phyloP scores from a whole-genome alignment of 2,888 invertebrate species.

The Spilarctia lutea region DNA sequence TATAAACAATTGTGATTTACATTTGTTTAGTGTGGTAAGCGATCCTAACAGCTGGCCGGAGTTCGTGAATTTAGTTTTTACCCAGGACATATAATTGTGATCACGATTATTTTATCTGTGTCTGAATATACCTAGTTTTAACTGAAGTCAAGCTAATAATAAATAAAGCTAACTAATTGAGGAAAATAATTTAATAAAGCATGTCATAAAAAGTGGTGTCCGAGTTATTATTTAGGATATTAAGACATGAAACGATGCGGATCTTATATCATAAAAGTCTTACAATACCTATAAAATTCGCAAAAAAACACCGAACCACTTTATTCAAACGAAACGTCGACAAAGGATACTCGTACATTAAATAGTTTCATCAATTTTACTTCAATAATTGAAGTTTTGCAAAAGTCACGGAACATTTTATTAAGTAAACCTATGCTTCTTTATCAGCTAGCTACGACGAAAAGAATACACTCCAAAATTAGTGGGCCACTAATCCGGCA shows the following conservation, averaged over 20 bases:
- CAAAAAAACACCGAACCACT: too few relatives aligned
- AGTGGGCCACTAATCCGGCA: too few relatives aligned
- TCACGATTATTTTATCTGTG: background rate
- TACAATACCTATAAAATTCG: too few relatives aligned
- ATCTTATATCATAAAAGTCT: background rate
- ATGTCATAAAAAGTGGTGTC: background rate
- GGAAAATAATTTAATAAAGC: background rate
- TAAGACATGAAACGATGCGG: background rate
- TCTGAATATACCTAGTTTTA: background rate
- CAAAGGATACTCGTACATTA: background rate
- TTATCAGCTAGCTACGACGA: accelerated
- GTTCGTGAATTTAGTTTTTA: background rate
- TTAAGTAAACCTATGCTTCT: too few relatives aligned
- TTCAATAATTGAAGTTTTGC: background rate
- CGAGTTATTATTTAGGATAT: background rate
- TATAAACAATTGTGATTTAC: too few relatives aligned
- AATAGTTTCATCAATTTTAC: background rate
- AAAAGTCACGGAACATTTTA: background rate
- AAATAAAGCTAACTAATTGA: background rate
- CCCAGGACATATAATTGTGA: background rate
- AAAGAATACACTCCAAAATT: background rate
- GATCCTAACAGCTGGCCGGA: too few relatives aligned
- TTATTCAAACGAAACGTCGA: background rate
- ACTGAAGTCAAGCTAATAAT: background rate
- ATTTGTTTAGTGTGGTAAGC: too few relatives aligned